phyloP scores from a whole-genome alignment of 2,113 vertebrate species.

The Mugil cephalus region DNA sequence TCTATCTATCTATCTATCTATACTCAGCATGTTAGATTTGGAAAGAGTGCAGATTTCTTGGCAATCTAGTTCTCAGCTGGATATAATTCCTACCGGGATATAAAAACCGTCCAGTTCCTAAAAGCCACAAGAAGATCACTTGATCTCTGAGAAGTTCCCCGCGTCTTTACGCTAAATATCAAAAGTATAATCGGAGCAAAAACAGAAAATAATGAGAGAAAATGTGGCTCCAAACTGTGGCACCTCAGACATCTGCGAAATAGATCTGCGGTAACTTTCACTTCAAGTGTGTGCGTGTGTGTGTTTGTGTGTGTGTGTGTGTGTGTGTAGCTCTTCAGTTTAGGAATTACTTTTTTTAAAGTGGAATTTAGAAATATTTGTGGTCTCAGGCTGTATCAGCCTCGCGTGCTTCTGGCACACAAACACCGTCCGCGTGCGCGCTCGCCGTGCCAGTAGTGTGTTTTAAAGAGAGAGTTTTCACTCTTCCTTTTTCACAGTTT shows the following conservation, averaged over 20 bases:
- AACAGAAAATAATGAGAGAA: conserved; percentile 7
- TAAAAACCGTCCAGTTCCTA: not conserved
- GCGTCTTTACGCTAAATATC: not conserved
- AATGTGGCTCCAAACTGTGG: conserved; percentile 32
- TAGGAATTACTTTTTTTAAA: conserved; percentile 30
- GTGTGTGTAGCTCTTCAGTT: conserved; percentile 14
- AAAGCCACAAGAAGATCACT: too few relatives aligned
- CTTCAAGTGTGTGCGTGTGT: conserved; percentile 13
- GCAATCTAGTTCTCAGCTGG: too few relatives aligned
- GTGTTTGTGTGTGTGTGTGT: conserved; percentile 17
- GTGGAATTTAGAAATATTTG: conserved; percentile 41
- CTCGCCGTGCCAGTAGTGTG: not conserved
- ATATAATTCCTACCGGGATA: too few relatives aligned
- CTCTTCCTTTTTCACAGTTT: not conserved
- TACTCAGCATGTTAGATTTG: too few relatives aligned
- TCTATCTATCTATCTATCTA: too few relatives aligned
- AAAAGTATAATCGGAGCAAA: not conserved
- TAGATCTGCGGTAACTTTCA: conserved; percentile 50
- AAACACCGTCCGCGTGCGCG: not conserved
- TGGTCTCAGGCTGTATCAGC: conserved; percentile 43
- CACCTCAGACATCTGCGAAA: conserved; percentile 53
- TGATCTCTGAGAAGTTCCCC: not conserved
- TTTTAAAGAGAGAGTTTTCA: conserved; percentile 3
- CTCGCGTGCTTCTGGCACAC: conserved; percentile 2
- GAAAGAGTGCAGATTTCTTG: too few relatives aligned